phyloP scores from a whole-genome alignment of 2,797 vertebrate genomes.

The Craterocephalus amniculus region DNA sequence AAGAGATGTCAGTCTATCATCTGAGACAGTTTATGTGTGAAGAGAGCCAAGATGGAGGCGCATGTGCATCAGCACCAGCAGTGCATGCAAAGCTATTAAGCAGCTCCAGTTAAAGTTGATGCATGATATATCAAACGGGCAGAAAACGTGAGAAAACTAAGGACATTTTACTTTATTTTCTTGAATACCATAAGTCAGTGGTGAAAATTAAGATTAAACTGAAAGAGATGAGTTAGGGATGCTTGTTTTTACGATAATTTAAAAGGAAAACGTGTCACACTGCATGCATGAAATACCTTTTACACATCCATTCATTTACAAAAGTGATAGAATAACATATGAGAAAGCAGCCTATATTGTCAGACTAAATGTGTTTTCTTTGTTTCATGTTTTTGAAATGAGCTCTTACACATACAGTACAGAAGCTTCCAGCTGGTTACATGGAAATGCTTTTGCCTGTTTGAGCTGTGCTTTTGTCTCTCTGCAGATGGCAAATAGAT shows the following conservation, averaged over 20 bases:
- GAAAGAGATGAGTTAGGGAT: not conserved
- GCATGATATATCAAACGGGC: not conserved
- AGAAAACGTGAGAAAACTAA: no score
- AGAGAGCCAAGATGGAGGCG: constrained; percentile 7
- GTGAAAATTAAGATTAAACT: not conserved
- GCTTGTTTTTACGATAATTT: not conserved
- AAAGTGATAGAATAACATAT: not conserved
- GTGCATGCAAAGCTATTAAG: constrained; percentile 19
- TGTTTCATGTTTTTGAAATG: constrained; percentile 11
- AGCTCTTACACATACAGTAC: constrained; percentile 9
- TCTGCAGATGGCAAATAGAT: constrained; percentile 50
- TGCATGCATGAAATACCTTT: not conserved
- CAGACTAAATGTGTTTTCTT: not conserved
- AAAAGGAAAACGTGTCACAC: not conserved
- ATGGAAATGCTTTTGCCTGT: constrained; percentile 32
- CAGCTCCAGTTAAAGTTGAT: constrained; percentile 28
- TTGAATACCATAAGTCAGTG: not conserved
- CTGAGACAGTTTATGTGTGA: constrained; percentile 45
- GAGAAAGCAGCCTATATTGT: not conserved
- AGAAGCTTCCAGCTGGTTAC: constrained; percentile 16
- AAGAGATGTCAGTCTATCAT: constrained; percentile 46
- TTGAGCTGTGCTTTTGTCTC: constrained; percentile 39
- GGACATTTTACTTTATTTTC: not conserved
- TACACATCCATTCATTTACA: not conserved
- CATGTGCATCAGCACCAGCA: constrained; percentile 12